Evolutionary conservation across 2,797 vertebrate genomes (phyloP).

Genomic region (Oryzias dopingdopingensis): DNA sequence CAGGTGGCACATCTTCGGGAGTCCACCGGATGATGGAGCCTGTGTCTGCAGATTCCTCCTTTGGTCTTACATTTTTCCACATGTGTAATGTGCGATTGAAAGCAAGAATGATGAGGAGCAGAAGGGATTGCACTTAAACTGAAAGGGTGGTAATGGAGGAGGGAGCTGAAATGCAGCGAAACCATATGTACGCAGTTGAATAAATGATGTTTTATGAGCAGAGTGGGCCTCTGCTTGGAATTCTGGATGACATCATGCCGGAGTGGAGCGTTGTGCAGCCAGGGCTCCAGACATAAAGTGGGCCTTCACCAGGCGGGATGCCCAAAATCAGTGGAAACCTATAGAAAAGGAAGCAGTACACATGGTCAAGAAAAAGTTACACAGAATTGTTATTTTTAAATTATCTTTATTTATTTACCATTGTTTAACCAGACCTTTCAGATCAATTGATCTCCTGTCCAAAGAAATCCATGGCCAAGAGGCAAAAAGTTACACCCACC

Average conservation of each 20-base stretch:
- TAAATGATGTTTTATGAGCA: slow-evolving; percentile 68
- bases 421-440: too few relatives aligned
- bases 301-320: slow-evolving; percentile 41
- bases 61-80: slow-evolving; percentile 23
- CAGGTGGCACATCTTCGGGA: slow-evolving; percentile 30
- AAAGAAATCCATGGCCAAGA: too few relatives aligned
- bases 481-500: too few relatives aligned
- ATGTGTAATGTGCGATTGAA: slow-evolving; percentile 17
- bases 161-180: slow-evolving; percentile 47
- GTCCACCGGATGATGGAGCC: slow-evolving; percentile 38
- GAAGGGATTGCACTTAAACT: slow-evolving; percentile 18
- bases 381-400: too few relatives aligned
- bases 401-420: too few relatives aligned
- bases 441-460: too few relatives aligned
- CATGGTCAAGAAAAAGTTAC: slow-evolving; percentile 2
- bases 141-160: slow-evolving; percentile 29
- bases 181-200: slow-evolving; percentile 72
- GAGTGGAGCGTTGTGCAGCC: slow-evolving; percentile 36
- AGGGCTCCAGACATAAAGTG: slow-evolving; percentile 42
- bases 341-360: slow-evolving; percentile 31
- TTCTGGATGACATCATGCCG: slow-evolving; percentile 77
- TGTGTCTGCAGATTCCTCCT: slow-evolving; percentile 43
- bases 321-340: slow-evolving; percentile 34
- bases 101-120: slow-evolving; percentile 30
- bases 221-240: slow-evolving; percentile 76